Base-by-base conservation (phyloP, 2,113 vertebrate species). In the Clarias magur region DNA sequence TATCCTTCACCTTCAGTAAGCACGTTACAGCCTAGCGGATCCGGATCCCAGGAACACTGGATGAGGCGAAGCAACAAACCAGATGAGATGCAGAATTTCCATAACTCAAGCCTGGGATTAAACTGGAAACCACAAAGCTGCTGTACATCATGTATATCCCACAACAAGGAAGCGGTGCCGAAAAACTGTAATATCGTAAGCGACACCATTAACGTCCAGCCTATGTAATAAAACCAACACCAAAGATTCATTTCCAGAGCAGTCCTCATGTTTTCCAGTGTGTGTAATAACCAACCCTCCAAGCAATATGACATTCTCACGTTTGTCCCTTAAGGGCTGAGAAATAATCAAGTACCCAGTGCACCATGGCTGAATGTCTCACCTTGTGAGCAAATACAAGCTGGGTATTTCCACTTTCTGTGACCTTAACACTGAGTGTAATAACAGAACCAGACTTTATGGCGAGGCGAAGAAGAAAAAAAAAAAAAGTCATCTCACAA, bases 341-440 rank as follows among this genome's bases (percentile, higher is more conserved):
- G 9, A 57, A 57, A 30, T 10, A 79, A 56, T 57, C 25, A 56
- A 57, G 53, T 27, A 54, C 25, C 16, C 48, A 3, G 23, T 54
- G 48, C 27, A 27, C 75, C 13, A 7, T n/a, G 53, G 6, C 25
- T 27, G 75, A 59, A 80, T 80, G 21, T 30, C 8, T 80, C 53
- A 79, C 53, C 15, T 30, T 56, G 11, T 10, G 25, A 79, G 53
- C n/a, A 79, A 79, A 80, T 12, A 59, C 54, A 80, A 30, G n/a
- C 17, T 76, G 12, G 12, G 73, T 7, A 38, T 73, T 73, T 84
- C 68, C 21, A 38, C 54, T n/a, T 84, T 34, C 54, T 42, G 11
- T 76, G 73, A 76, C 38, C 72, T 75, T 57, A 70, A 56, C 65
- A 89, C 70, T 72, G 76, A 85, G 84, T 70, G 10, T 70, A 88